A percentile compares a stretch with the other conserved stretches of the same genome.
phyloP scores from a whole-genome alignment of 2,797 vertebrate species.

The Lagocephalus sceleratus region DNA sequence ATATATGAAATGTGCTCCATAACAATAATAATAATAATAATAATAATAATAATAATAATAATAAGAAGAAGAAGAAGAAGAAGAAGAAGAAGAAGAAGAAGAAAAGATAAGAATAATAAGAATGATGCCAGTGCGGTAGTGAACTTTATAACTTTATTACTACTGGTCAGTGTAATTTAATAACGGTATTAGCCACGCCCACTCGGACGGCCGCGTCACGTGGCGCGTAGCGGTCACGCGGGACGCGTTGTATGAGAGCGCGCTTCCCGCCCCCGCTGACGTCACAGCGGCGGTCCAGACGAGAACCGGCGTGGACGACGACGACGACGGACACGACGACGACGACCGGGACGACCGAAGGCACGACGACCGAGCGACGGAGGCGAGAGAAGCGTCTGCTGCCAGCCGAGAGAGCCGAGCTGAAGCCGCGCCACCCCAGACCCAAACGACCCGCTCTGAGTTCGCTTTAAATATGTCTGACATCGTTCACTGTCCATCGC shows the following conservation, averaged over 20 bases:
- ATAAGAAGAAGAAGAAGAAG: no score
- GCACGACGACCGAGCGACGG: no score
- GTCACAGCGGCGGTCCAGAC: conserved; percentile 27
- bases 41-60: no score
- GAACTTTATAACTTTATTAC: no score
- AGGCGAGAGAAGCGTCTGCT: not conserved
- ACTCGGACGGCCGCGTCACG: conserved; percentile 10
- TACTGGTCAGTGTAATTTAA: no score
- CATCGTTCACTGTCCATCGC: conserved; percentile 72
- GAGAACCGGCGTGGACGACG: conserved; percentile 13
- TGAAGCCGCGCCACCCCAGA: conserved; percentile 42
- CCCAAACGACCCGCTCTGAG: conserved; percentile 65
- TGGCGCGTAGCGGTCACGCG: conserved; percentile 13
- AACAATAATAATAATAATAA: no score
- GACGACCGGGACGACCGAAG: no score
- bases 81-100: no score
- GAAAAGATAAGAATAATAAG: no score
- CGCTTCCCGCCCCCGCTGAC: conserved; percentile 26
- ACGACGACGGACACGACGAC: no score
- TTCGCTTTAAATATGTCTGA: conserved; percentile 82
- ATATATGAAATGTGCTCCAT: no score
- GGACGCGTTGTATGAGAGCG: conserved; percentile 48
- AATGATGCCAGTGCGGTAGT: no score
- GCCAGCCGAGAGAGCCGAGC: conserved; percentile 22
- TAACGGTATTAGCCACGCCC: conserved; percentile 14